These are phyloP conservation scores for Peromyscus californicus DNA, from an alignment of 2,113 vertebrate species.

Conservation along the genomic window DNA sequence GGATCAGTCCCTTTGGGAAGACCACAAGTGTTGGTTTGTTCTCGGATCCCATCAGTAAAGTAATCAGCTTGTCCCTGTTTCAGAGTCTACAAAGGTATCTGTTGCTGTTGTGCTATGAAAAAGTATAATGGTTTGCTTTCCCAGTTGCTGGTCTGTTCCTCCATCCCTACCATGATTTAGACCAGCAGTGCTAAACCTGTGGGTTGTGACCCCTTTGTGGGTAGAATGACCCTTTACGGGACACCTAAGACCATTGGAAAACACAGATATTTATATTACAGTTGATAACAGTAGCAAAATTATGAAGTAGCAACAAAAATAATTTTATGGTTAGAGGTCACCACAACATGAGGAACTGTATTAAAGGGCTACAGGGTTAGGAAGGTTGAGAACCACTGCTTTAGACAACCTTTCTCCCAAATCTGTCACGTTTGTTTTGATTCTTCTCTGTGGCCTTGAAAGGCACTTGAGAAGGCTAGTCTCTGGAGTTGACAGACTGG, in stretches of 20 bases:
- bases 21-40: background rate
- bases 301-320: background rate
- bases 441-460: conserved; percentile 24
- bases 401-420: background rate
- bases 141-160: background rate
- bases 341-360: background rate
- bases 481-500: background rate
- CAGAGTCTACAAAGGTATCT: background rate
- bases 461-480: background rate
- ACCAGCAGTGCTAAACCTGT: background rate
- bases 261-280: background rate
- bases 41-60: background rate
- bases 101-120: conserved; percentile 35
- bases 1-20: background rate
- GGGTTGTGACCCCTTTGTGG: background rate
- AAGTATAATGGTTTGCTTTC: background rate
- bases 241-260: background rate
- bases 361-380: background rate
- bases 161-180: background rate
- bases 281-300: background rate
- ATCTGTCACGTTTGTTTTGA: background rate
- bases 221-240: background rate
- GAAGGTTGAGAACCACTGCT: background rate
- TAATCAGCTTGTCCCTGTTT: background rate
- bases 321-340: background rate